phyloP scores from a whole-genome alignment of 1,140 invertebrate genomes.

The Bombyx mandarina region DNA sequence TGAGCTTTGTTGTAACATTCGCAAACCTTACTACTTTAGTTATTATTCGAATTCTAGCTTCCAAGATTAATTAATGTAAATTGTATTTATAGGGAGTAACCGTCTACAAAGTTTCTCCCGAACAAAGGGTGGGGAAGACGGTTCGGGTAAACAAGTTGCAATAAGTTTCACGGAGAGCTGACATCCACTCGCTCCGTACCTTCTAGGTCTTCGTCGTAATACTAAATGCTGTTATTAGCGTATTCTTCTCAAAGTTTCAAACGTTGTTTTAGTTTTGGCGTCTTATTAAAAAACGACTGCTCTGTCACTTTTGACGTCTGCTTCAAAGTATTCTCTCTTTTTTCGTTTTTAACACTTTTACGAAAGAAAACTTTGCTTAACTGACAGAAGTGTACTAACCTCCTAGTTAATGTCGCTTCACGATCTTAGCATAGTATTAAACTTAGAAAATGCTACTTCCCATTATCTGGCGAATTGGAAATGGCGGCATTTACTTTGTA shows the following conservation, averaged over 20 bases:
- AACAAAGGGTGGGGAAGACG: conserved; percentile 44
- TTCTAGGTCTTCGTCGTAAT: conserved; percentile 13
- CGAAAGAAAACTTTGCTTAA: too few species aligned
- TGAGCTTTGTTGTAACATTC: neutral
- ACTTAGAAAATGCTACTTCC: too few species aligned
- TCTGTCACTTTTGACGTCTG: too few species aligned
- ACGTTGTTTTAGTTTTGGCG: neutral
- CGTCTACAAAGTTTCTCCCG: conserved; percentile 41
- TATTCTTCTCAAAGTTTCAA: conserved; percentile 9
- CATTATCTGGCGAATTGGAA: too few species aligned
- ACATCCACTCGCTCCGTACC: conserved; percentile 29
- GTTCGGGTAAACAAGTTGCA: conserved; percentile 47
- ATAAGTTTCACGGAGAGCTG: conserved; percentile 39
- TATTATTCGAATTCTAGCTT: conserved; percentile 21
- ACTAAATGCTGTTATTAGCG: conserved; percentile 33
- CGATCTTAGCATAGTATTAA: too few species aligned
- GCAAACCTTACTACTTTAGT: conserved; percentile 10
- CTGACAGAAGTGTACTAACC: too few species aligned
- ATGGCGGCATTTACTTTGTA: too few species aligned
- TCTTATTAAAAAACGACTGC: too few species aligned
- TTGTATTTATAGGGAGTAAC: conserved; percentile 51
- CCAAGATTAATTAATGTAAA: conserved; percentile 46
- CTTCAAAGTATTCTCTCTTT: too few species aligned
- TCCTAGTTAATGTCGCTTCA: too few species aligned
- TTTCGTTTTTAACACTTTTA: too few species aligned